Percentiles rank a stretch among this genome's conserved stretches.
phyloP scores from a whole-genome alignment of 2,888 invertebrate species.

The Serripes groenlandicus region DNA sequence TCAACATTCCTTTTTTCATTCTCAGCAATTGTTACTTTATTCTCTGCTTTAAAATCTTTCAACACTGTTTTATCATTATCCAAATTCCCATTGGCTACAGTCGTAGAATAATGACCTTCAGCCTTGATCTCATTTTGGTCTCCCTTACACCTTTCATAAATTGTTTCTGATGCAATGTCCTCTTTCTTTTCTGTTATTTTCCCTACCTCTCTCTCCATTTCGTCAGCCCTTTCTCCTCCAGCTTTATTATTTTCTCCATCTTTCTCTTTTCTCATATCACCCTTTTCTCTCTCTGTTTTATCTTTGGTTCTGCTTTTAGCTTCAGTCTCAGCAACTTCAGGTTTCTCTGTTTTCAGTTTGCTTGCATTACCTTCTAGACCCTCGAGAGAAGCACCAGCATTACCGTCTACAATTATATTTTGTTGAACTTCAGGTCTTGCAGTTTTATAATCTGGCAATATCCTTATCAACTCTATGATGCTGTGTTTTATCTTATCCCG shows the following conservation, averaged over 20 bases:
- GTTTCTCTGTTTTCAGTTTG: background rate
- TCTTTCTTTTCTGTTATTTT: too few species aligned
- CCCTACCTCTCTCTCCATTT: background rate
- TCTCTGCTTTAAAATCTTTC: too few species aligned
- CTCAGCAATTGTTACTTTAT: too few species aligned
- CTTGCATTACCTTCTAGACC: background rate
- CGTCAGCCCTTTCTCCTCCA: constrained; percentile 12
- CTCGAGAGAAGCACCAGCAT: background rate
- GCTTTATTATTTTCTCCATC: too few species aligned
- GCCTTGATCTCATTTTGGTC: too few species aligned
- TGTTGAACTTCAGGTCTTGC: background rate
- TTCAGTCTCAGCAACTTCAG: background rate
- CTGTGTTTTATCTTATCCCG: constrained; percentile 59
- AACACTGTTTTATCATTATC: too few species aligned
- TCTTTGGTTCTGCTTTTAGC: background rate
- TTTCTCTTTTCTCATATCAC: too few species aligned
- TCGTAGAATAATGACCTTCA: too few species aligned
- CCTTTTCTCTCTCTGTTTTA: background rate
- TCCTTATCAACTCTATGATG: constrained; percentile 66
- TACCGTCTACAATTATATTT: background rate
- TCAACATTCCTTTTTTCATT: too few species aligned
- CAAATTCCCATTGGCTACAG: too few species aligned
- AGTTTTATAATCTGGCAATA: constrained; percentile 55
- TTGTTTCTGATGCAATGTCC: too few species aligned
- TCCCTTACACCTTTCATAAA: too few species aligned